Percentiles rank a stretch among this genome's conserved stretches.
phyloP scores from a whole-genome alignment of 2,888 invertebrate species.

The Oscheius sp. region DNA sequence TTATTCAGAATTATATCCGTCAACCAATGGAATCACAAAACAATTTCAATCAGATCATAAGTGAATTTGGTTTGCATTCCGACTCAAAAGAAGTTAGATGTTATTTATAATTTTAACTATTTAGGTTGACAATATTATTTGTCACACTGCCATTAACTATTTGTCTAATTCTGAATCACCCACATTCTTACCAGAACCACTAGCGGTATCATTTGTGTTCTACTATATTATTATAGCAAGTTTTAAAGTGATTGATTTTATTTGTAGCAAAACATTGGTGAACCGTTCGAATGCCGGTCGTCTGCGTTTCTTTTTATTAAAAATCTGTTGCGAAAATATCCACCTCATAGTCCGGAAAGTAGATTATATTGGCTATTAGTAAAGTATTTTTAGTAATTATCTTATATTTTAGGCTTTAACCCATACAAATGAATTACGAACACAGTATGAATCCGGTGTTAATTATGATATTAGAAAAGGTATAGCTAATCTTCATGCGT shows the following conservation, averaged over 20 bases:
- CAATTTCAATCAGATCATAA: background rate
- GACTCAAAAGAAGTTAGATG: background rate
- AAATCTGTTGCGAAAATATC: background rate
- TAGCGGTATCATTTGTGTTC: conserved; percentile 2
- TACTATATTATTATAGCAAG: background rate
- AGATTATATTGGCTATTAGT: conserved; percentile 4
- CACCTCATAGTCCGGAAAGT: background rate
- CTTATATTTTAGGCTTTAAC: background rate
- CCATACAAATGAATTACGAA: background rate
- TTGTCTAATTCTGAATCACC: background rate
- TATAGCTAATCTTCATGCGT: too few relatives aligned
- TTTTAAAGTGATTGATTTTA: background rate
- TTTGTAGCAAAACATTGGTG: background rate
- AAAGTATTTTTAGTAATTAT: background rate
- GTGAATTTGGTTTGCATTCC: background rate
- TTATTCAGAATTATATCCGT: background rate
- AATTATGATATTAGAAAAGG: background rate
- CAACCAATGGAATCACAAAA: background rate
- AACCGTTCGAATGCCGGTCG: background rate
- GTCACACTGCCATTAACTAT: background rate
- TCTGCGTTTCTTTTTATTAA: background rate
- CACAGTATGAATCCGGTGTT: background rate
- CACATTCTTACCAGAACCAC: background rate
- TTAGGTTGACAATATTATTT: background rate
- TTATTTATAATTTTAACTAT: background rate